Evolutionary conservation across 2,797 vertebrate species (phyloP), one percentile per base, ranked within the genome.

Genomic region (Parambassis ranga): DNA sequence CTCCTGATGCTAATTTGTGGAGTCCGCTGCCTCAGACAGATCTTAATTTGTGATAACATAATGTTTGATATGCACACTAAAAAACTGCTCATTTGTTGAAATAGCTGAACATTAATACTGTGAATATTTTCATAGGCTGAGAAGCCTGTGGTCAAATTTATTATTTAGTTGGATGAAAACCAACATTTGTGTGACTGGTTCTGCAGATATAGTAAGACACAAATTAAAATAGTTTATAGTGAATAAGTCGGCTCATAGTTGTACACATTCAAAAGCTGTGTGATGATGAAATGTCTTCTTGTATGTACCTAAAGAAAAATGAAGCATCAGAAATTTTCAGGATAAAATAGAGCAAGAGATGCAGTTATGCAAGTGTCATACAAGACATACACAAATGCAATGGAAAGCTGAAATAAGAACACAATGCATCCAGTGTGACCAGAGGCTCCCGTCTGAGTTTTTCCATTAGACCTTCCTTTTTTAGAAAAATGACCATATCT

Each of bases 71-170:
- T 69, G 33, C 51, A 50, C 49, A 44, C 18, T 63, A 66, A 80
- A 66, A 80, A 74, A 61, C 18, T 9, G 26, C 33, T 32, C 24
- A 61, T 70, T 85, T 79, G 24, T 73, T 61, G 79, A 61, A 76
- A 62, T 55, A 61, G 60, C 31, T 36, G 50, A 56, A 37, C 22
- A 46, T 67, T 72, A 60, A 52, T 39, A 14, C 15, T 44, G 66
- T 22, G 51, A 66, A 81, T 58, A 56, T 72, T 81, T 66, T 37
- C 60, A 49, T n/a, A 78, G 32, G 37, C 43, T 4, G 13, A 64
- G 39, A 52, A 64, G 71, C 31, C 57, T 22, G 37, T 27, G 31
- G 36, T 62, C 20, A 55, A 37, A 80, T 72, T 59, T 76, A 66
- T 74, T 57, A 53, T 18, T 27, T 19, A 16, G 36, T 10, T 67